Evolutionary conservation across 2,888 invertebrate genomes (phyloP).

Genomic region (Ganaspis brasiliensis): DNA sequence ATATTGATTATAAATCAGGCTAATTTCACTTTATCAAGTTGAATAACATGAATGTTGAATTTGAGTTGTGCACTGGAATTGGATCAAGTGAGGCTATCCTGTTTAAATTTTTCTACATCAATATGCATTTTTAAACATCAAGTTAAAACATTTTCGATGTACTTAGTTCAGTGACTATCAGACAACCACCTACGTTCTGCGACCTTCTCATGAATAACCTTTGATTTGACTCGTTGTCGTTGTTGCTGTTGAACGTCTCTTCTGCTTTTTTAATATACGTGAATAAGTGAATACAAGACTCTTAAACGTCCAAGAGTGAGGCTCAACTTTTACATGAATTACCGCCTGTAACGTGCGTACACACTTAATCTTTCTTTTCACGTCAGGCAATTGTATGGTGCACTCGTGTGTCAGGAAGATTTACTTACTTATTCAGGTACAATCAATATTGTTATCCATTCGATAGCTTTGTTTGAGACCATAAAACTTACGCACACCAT

Average conservation of each 20-base stretch:
- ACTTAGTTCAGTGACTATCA: constrained; percentile 34
- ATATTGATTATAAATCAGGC: background rate
- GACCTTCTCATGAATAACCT: constrained; percentile 40
- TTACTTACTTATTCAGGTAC: constrained; percentile 42
- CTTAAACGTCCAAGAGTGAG: constrained; percentile 22
- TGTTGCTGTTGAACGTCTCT: constrained; percentile 25
- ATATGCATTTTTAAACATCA: no score
- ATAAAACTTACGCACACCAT: constrained; percentile 22
- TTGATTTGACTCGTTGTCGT: constrained; percentile 31
- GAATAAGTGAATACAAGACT: constrained; percentile 27
- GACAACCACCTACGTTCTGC: constrained; percentile 35
- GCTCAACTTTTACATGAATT: constrained; percentile 42
- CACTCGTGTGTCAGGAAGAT: constrained; percentile 37
- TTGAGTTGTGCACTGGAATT: constrained; percentile 14
- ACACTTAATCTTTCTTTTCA: constrained; percentile 42
- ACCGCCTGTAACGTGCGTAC: constrained; percentile 38
- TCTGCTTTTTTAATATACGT: constrained; percentile 23
- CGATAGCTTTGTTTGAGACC: constrained; percentile 34
- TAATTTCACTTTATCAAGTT: no score
- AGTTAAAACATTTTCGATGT: constrained; percentile 42
- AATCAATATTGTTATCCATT: constrained; percentile 42
- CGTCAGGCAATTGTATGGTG: constrained; percentile 35
- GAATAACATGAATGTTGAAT: background rate
- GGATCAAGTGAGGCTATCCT: constrained; percentile 36
- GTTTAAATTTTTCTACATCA: constrained; percentile 21